phyloP scores from a whole-genome alignment of 2,888 invertebrate genomes.

The Lissocephala sabroskyi region DNA sequence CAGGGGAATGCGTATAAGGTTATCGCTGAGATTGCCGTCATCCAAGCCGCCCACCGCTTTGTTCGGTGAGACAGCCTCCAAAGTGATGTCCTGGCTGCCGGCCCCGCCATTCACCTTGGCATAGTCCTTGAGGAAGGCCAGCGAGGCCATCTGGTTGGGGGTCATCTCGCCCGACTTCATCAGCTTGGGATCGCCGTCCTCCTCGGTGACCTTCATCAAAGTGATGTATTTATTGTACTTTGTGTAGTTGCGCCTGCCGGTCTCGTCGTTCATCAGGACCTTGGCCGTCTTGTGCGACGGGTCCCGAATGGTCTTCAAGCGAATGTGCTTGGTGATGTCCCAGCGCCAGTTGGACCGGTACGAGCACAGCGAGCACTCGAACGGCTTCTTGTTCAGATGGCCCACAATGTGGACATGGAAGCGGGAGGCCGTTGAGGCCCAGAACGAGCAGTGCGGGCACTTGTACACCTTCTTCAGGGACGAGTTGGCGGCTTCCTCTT shows the following conservation, averaged over 20 bases:
- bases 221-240: constrained; percentile 93
- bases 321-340: constrained; percentile 97
- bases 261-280: constrained; percentile 92
- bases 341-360: constrained; percentile 97
- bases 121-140: constrained; percentile 74
- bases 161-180: constrained; percentile 73
- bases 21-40: constrained; percentile 52
- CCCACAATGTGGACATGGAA: constrained; percentile 96
- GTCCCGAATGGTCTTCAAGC: constrained; percentile 89
- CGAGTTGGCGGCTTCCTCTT: constrained; percentile 78
- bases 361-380: constrained; percentile 94
- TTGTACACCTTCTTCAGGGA: constrained; percentile 87
- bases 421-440: constrained; percentile 93
- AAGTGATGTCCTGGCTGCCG: constrained; percentile 59
- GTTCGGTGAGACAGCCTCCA: constrained; percentile 55
- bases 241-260: constrained; percentile 90
- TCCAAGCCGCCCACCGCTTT: constrained; percentile 37
- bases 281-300: constrained; percentile 85
- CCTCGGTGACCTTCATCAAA: constrained; percentile 77
- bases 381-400: constrained; percentile 93
- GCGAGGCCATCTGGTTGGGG: constrained; percentile 73
- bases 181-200: constrained; percentile 72
- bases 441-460: constrained; percentile 93
- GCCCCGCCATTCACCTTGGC: constrained; percentile 46
- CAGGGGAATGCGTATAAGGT: constrained; percentile 60